Conservation (phyloP, 2,113 vertebrate genomes). For the Bujurquina vittata region DNA sequence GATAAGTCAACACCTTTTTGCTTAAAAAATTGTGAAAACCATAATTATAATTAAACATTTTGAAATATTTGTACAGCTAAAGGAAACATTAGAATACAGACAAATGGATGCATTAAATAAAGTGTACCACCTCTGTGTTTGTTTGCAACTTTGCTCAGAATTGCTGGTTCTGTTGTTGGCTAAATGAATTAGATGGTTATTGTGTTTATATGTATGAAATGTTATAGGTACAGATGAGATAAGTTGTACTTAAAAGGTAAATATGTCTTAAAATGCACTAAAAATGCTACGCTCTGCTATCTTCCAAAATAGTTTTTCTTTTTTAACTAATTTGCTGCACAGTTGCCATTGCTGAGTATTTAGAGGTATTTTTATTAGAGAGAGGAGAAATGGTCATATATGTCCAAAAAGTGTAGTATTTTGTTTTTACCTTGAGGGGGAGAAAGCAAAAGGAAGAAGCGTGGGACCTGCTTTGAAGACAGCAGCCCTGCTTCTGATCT, state of each 20-base stretch:
- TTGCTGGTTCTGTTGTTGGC: neutral
- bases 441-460: constrained; percentile 64
- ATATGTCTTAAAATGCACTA: neutral
- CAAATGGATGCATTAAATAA: neutral
- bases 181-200: neutral
- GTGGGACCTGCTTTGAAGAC: constrained; percentile 72
- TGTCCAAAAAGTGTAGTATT: neutral
- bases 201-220: neutral
- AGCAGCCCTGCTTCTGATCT: constrained; percentile 67
- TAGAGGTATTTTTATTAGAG: neutral
- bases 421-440: constrained; percentile 53
- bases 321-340: neutral
- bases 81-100: neutral
- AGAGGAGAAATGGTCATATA: neutral
- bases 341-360: neutral
- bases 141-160: neutral
- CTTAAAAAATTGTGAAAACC: neutral
- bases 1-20: neutral
- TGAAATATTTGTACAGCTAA: neutral
- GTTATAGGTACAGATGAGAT: neutral
- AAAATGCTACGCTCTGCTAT: neutral
- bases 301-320: neutral
- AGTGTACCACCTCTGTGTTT: neutral
- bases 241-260: neutral
- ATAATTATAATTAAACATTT: neutral